Conservation (phyloP, 1,140 invertebrate genomes). For the Drosophila bipectinata region DNA sequence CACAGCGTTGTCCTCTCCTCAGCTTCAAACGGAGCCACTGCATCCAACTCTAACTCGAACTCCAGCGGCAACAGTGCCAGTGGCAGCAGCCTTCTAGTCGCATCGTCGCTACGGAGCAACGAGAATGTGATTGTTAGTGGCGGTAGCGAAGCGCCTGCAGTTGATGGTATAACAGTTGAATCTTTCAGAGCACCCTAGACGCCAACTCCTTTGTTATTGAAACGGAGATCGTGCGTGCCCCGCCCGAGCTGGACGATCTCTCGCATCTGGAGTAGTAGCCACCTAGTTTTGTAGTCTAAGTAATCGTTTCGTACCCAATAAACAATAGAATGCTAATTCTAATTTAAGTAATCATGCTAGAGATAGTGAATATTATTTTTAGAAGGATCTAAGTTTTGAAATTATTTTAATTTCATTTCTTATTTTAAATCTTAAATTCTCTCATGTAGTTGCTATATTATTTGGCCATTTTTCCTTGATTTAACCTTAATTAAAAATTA, state of each 20-base stretch:
- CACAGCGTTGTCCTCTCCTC: slow-evolving; percentile 67
- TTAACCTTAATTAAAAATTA: no score
- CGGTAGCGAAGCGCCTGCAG: slow-evolving; percentile 48
- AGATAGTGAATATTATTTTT: no score
- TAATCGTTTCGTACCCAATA: slow-evolving; percentile 44
- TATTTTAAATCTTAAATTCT: no score
- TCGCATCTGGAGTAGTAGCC: slow-evolving; percentile 74
- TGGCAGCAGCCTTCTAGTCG: slow-evolving; percentile 22
- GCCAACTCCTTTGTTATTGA: slow-evolving; percentile 78
- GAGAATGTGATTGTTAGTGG: slow-evolving; percentile 76
- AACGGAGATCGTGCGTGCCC: slow-evolving; percentile 73
- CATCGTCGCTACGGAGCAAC: slow-evolving; percentile 43
- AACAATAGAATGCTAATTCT: slow-evolving; percentile 21
- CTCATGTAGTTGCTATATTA: no score
- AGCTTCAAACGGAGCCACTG: slow-evolving; percentile 58
- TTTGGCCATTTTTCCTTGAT: no score
- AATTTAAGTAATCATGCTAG: neutral
- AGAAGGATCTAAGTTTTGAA: no score
- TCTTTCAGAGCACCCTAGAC: slow-evolving; percentile 77
- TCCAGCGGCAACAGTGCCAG: slow-evolving; percentile 34
- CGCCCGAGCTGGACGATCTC: slow-evolving; percentile 77
- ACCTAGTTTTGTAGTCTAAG: slow-evolving; percentile 24
- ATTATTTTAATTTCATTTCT: no score
- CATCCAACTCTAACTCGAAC: slow-evolving; percentile 64
- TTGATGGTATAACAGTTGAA: slow-evolving; percentile 50